Evolutionary conservation across 2,888 invertebrate species (phyloP), one percentile per base, ranked within the genome.

Genomic region (Ernsta delagoae): DNA sequence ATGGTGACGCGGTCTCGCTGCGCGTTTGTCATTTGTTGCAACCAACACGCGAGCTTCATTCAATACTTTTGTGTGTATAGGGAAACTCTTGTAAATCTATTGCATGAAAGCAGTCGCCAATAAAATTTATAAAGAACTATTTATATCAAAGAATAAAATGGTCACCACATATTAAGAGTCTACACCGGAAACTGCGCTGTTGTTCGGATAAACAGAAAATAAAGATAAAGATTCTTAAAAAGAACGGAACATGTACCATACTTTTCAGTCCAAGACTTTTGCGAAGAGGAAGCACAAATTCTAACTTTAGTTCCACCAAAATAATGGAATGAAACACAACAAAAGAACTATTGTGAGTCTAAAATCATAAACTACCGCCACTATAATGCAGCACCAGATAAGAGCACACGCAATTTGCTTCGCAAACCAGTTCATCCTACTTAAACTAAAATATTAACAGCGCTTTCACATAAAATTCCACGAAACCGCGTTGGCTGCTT

Each of bases 11-110:
- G 75, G 79, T 79, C 77, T 79, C 79, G 77, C 74, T 75, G 77
- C 74, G 73, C 81, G 79, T 80, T 78, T 83, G 83, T 82, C 85
- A 85, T 84, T 86, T 85, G 83, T 68, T 70, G 71, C 72, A 70
- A 67, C 59, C 65, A 60, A 34, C 39, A 24, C 53, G 9, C 16
- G 31, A 54, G 45, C 7, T 54, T 16, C 8, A 3, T 11, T 56
- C 11, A 56, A 66, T 39, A 50, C 62, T 31, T 45, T 9, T 45
- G n/a, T 45, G 4, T 45, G n/a, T 45, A 45, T 45, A 45, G 4
- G 11, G 7, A 31, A 45, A n/a, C 45, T n/a, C n/a, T 45, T n/a
- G 0, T n/a, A 45, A 45, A 45, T 45, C 45, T 45, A 11, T 45
- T n/a, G 45, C 11, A 11, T n/a, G n/a, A 45, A 45, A 45, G n/a